Percentiles rank a stretch among this genome's conserved stretches.
Evolutionary conservation across 2,888 invertebrate species (phyloP).

Genomic region (Tinea semifulvella): DNA sequence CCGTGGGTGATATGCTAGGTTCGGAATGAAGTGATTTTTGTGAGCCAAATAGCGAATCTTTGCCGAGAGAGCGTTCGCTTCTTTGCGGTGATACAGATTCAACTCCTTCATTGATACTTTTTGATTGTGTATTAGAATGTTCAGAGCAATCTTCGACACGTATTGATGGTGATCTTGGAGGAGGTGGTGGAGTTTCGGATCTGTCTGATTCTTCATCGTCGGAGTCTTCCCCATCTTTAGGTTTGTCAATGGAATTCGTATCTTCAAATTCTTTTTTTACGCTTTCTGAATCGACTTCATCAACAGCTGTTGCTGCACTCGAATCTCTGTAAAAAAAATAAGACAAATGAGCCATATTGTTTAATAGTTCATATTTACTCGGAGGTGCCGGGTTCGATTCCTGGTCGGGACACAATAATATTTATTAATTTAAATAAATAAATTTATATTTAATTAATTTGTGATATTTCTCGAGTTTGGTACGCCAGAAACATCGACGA

Average conservation of each 20-base stretch:
- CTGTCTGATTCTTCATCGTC: neutral
- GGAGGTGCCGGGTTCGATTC: too few species aligned
- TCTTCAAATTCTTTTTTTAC: conserved; percentile 27
- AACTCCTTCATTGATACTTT: neutral
- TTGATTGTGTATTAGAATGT: conserved; percentile 22
- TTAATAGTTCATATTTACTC: too few species aligned
- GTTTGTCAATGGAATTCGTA: conserved; percentile 10
- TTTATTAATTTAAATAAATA: too few species aligned
- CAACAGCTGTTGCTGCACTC: conserved; percentile 34
- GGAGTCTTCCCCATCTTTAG: neutral
- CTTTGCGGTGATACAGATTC: neutral
- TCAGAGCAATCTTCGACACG: conserved; percentile 46
- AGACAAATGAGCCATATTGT: too few species aligned
- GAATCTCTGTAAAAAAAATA: conserved; percentile 50
- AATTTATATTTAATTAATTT: too few species aligned
- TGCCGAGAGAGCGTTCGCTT: conserved; percentile 24
- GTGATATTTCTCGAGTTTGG: too few species aligned
- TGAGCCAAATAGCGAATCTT: conserved; percentile 20
- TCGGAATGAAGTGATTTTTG: conserved; percentile 21
- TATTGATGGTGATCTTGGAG: conserved; percentile 41
- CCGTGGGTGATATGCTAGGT: conserved; percentile 4
- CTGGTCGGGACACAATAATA: too few species aligned
- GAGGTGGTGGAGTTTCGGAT: conserved; percentile 21
- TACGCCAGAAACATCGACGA: too few species aligned
- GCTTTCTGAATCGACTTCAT: conserved; percentile 25